Base-by-base conservation (phyloP, 2,888 invertebrate species). In the Chromoteleia sp. region DNA sequence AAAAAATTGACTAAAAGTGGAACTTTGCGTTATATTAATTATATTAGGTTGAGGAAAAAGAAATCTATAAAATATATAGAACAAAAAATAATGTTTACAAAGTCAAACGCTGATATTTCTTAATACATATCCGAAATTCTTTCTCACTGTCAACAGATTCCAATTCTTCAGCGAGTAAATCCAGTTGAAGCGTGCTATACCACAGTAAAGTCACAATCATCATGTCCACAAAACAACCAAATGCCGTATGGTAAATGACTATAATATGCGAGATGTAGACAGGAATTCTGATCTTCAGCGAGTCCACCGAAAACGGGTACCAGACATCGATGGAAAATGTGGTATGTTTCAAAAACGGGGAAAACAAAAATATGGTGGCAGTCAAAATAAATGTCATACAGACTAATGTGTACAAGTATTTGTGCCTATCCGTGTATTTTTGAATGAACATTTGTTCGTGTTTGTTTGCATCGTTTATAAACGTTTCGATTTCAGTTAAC, bases 261-360 rank as follows among this genome's bases (percentile, higher is more conserved):
- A 90, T 2, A 0, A 77, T 36, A 45, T 90, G 88, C 0, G 81
- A 76, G 3, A 84, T 3, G 54, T 88, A 90, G 0, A 90, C 54
- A 4, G 78, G 25, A 50, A 76, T 75, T 21, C 73, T 74, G 0
- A 84, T 8, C 1, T 75, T 68, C 2, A 77, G 52, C 3, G 75
- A n/a, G 39, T 88, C 80, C 2, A 85, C 76, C 0, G 85, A 25
- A 82, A 91, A 90, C n/a, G 90, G 90, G 83, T 89, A 90, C 78
- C 86, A 85, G 0, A 86, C 83, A 12, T 87, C 84, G 0, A 82
- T 84, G 3, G 90, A 88, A 5, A 90, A 84, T 0, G 70, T 17
- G 15, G 87, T 85, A 0, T 78, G 59, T 19, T 83, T 85, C 0
- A 89, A 43, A 10, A 89, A 8, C 0, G 90, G 90, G 0, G 85